Conservation (phyloP, 2,113 vertebrate genomes). For the Ptychochromis oligacanthus region DNA sequence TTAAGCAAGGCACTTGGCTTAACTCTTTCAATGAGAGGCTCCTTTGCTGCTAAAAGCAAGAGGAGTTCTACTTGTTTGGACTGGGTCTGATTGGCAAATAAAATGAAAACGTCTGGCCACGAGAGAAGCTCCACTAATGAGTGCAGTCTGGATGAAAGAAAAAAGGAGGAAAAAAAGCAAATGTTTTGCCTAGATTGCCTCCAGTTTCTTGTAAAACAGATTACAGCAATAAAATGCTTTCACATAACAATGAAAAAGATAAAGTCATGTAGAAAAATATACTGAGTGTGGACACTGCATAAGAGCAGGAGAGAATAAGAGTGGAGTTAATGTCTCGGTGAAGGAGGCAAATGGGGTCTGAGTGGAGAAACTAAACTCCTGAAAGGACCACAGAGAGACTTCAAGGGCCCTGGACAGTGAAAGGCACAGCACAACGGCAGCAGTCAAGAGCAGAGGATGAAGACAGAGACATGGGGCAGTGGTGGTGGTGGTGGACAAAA, state of each 20-base stretch:
- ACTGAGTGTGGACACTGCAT: background rate
- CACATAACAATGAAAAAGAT: background rate
- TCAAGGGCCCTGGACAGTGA: conserved; percentile 54
- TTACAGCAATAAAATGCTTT: background rate
- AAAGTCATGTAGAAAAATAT: background rate
- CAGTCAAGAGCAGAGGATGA: conserved; percentile 46
- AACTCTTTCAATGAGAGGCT: conserved; percentile 56
- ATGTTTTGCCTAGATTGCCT: conserved; percentile 8
- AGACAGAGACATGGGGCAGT: background rate
- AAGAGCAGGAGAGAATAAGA: conserved; percentile 18
- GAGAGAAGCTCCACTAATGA: conserved; percentile 37
- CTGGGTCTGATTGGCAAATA: conserved; percentile 52
- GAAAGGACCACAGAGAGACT: conserved; percentile 49
- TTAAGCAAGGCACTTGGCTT: conserved; percentile 71
- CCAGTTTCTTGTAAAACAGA: background rate
- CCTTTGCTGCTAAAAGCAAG: conserved; percentile 36
- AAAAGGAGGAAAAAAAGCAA: background rate
- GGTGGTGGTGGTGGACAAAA: background rate
- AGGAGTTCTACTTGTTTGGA: conserved; percentile 30
- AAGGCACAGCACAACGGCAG: conserved; percentile 22
- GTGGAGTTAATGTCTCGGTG: conserved; percentile 12
- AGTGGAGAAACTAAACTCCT: conserved; percentile 35
- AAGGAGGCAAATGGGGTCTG: conserved; percentile 15
- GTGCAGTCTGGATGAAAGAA: background rate
- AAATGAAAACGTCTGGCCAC: conserved; percentile 48